phyloP scores from a whole-genome alignment of 1,140 invertebrate genomes.

The Lasaia peninsularis region DNA sequence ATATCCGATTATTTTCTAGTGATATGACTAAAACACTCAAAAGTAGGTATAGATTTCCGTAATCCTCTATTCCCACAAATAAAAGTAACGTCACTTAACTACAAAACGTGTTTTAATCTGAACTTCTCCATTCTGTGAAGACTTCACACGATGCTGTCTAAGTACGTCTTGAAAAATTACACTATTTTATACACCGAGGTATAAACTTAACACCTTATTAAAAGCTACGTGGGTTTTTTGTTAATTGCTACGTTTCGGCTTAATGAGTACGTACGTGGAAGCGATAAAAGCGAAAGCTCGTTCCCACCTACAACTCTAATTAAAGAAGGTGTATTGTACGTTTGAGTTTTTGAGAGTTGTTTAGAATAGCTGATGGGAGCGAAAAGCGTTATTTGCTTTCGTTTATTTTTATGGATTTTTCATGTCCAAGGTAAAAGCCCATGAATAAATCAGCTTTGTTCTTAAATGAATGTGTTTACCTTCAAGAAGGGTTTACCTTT shows the following conservation, averaged over 20 bases:
- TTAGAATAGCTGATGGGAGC: constrained; percentile 30
- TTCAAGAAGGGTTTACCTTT: too few species aligned
- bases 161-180: constrained; percentile 28
- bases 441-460: not conserved
- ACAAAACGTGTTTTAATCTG: too few species aligned
- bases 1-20: too few species aligned
- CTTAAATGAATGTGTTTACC: constrained; percentile 3
- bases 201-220: constrained; percentile 68
- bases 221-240: constrained; percentile 57
- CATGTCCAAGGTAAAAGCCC: constrained; percentile 2
- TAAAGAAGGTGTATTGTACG: constrained; percentile 56
- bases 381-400: not conserved
- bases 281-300: constrained; percentile 57
- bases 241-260: constrained; percentile 67
- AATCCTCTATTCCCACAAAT: too few species aligned
- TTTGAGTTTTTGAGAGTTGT: constrained; percentile 38
- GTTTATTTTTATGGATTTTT: constrained; percentile 21
- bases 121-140: too few species aligned
- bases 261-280: constrained; percentile 56
- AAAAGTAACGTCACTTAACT: too few species aligned
- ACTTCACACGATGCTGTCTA: not conserved
- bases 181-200: constrained; percentile 31
- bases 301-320: constrained; percentile 47
- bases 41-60: too few species aligned
- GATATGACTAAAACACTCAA: too few species aligned